Base-by-base conservation (phyloP, 2,888 invertebrate species). In the Leptinotarsa haldemani region DNA sequence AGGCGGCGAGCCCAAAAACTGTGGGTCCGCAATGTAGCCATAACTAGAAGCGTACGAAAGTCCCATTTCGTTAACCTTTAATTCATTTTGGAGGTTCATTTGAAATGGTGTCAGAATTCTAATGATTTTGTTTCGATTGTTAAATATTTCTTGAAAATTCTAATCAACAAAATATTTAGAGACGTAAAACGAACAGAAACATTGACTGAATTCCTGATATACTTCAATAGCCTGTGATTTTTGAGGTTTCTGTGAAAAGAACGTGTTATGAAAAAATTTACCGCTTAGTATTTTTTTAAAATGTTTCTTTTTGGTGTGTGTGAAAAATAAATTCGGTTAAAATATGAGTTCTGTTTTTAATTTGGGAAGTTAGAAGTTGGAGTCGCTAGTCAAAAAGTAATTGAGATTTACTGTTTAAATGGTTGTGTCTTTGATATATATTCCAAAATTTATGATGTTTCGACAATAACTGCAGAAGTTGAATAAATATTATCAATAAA, bases 381-480 rank as follows among this genome's bases (percentile, higher is more conserved):
- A 20, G 50, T 18, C 40, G 66, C 56, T 56, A 30, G 15, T 65
- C 16, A 25, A 56, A 71, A 52, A 58, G 46, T 16, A 66, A 53
- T 71, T 20, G 64, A 69, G 63, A n/a, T 48, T 25, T 73, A 73
- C 56, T 69, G 12, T 71, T 67, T 47, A 46, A 66, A 70, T 68
- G 48, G 64, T 71, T 82, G 81, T 82, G 80, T 82, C 81, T 77
- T 82, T 80, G 13, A 18, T 22, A 22, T 15, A 22, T 22, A 56
- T n/a, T n/a, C 5, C 56, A 15, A 80, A 77, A 78, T 76, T 66
- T 71, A 78, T 78, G 78, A 82, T 83, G 81, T 82, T 81, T 78
- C 80, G 83, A 84, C 83, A 83, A 84, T 83, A 84, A 82, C 78
- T 82, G 82, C 80, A 82, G 81, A 84, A 82, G 78, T 81, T 82